Conservation (phyloP, 2,797 vertebrate species). For the Danio jaintianensis region DNA sequence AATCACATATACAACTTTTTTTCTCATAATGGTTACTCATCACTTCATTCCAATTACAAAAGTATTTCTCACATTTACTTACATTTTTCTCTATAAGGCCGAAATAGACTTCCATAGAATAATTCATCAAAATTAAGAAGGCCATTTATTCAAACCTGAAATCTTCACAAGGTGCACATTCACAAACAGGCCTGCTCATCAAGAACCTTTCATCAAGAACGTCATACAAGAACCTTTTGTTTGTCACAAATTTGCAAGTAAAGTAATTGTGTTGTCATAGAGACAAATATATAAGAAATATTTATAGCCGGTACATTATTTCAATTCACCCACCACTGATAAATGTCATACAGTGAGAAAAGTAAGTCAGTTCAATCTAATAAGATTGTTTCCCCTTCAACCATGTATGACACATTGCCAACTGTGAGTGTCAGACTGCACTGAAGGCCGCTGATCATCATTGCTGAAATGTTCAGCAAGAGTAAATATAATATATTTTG, state of each 20-base stretch:
- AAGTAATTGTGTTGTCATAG: constrained; percentile 10
- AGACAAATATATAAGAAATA: not conserved
- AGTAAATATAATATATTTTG: not conserved
- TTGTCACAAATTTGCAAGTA: not conserved
- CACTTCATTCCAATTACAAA: not conserved
- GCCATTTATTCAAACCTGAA: not conserved
- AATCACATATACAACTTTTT: not conserved
- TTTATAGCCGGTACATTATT: constrained; percentile 8
- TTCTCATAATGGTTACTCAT: not conserved
- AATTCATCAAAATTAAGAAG: not conserved
- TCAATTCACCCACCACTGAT: not conserved
- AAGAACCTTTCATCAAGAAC: too few relatives aligned
- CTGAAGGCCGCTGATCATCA: constrained; percentile 1
- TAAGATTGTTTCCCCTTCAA: constrained; percentile 8
- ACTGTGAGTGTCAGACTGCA: constrained; percentile 1
- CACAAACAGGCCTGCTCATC: not conserved
- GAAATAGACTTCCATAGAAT: not conserved
- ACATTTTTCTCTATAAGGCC: not conserved
- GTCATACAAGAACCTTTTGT: not conserved
- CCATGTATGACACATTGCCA: not conserved
- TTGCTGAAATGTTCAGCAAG: not conserved
- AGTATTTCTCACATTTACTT: not conserved
- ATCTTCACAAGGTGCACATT: not conserved
- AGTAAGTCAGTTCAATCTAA: not conserved
- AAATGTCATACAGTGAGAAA: not conserved